Percentiles rank a stretch among this genome's conserved stretches.
Evolutionary conservation across 2,113 vertebrate genomes (phyloP).

Genomic region (Peromyscus polionotus): DNA sequence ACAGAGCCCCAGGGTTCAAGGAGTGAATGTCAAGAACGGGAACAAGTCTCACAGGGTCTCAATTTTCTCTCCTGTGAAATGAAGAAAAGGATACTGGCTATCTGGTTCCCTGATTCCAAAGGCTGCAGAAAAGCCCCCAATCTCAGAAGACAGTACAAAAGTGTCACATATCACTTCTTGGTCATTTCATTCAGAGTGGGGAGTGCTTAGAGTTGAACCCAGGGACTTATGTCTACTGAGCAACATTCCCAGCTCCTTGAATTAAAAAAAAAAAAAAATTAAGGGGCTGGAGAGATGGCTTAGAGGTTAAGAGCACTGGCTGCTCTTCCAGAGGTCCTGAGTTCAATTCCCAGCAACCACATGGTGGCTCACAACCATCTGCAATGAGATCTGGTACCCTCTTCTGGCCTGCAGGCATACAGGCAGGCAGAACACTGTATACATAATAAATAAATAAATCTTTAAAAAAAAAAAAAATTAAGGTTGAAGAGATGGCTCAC

Average conservation of each 20-base stretch:
- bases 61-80: constrained; percentile 65
- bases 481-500: background rate
- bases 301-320: too few species aligned
- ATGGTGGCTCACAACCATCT: too few species aligned
- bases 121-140: background rate
- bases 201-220: background rate
- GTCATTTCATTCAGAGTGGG: background rate
- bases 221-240: background rate
- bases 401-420: too few species aligned
- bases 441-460: too few species aligned
- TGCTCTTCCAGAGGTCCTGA: too few species aligned
- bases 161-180: background rate
- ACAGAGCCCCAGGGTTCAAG: background rate
- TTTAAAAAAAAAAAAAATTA: background rate
- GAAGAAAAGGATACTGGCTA: constrained; percentile 65
- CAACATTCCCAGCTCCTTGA: background rate
- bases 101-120: background rate
- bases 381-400: too few species aligned
- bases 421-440: too few species aligned
- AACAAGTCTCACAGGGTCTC: constrained; percentile 33
- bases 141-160: background rate
- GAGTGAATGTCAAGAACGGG: background rate
- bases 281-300: background rate
- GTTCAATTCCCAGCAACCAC: too few species aligned
- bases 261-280: background rate